These are phyloP conservation scores for Tympanuchus pallidicinctus DNA, from an alignment of 2,113 vertebrate species.

Conservation along the genomic window DNA sequence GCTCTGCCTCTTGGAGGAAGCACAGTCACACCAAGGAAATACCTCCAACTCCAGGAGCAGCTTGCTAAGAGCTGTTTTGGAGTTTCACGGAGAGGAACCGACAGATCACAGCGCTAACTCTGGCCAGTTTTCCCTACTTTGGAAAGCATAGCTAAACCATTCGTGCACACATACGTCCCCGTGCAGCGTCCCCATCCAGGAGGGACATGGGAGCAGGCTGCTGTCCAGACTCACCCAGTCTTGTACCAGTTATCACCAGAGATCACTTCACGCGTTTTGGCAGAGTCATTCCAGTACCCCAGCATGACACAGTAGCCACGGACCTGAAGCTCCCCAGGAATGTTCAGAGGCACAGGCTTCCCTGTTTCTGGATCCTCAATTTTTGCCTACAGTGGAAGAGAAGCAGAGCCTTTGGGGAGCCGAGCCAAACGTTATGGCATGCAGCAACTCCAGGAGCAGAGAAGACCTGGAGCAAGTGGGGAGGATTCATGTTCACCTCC, in stretches of 20 bases:
- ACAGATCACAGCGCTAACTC: neutral
- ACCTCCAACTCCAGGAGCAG: neutral
- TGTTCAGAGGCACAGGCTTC: constrained; percentile 77
- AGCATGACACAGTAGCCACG: constrained; percentile 93
- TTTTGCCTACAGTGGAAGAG: constrained; percentile 82
- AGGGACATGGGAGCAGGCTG: neutral
- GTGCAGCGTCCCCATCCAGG: neutral
- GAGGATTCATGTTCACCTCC: constrained; percentile 81
- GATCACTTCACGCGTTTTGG: constrained; percentile 83
- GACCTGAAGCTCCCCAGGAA: constrained; percentile 86
- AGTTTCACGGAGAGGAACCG: neutral
- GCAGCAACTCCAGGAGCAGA: neutral
- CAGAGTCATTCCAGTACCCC: constrained; percentile 88
- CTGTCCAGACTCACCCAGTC: constrained; percentile 87
- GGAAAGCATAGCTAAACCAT: neutral
- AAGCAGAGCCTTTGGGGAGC: neutral
- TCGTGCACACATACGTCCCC: neutral
- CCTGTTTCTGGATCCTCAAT: constrained; percentile 81
- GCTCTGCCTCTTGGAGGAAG: neutral
- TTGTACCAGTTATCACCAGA: constrained; percentile 88
- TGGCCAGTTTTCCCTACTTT: neutral
- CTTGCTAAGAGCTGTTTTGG: neutral
- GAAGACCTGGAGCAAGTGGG: neutral
- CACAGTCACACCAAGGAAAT: neutral
- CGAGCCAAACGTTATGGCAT: fast-evolving